Evolutionary conservation across 2,888 invertebrate genomes (phyloP).

Genomic region (Ophioninae sp.): DNA sequence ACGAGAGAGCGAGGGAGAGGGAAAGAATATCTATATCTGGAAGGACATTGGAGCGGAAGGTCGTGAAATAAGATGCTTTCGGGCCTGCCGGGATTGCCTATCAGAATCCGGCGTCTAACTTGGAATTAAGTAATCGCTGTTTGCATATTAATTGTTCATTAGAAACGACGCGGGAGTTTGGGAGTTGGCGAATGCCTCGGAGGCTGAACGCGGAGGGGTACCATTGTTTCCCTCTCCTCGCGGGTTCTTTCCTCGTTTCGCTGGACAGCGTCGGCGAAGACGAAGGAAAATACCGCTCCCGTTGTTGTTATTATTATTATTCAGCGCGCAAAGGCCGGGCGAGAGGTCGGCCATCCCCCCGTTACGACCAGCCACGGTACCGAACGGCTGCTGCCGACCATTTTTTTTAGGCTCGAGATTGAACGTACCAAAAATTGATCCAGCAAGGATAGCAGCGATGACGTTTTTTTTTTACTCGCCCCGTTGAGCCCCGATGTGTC

Average conservation of each 20-base stretch:
- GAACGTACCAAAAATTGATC: neutral
- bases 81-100: slow-evolving; percentile 69
- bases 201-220: neutral
- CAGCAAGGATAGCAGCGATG: neutral
- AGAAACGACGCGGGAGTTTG: slow-evolving; percentile 58
- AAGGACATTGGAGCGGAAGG: neutral
- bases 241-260: slow-evolving; percentile 5
- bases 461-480: slow-evolving; percentile 24
- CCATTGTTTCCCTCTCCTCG: slow-evolving; percentile 16
- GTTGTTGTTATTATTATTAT: neutral
- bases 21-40: neutral
- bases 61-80: slow-evolving; percentile 56
- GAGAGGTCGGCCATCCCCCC: neutral
- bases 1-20: slow-evolving; percentile 11
- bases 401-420: neutral
- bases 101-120: slow-evolving; percentile 75
- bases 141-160: slow-evolving; percentile 81
- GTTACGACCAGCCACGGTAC: neutral
- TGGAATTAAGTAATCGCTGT: slow-evolving; percentile 79
- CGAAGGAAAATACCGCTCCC: neutral
- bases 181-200: slow-evolving; percentile 26
- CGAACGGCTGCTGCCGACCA: neutral
- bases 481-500: neutral
- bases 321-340: neutral
- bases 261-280: slow-evolving; percentile 7